phyloP scores from a whole-genome alignment of 2,888 invertebrate genomes.

The Pycnomerus fuliginosus region DNA sequence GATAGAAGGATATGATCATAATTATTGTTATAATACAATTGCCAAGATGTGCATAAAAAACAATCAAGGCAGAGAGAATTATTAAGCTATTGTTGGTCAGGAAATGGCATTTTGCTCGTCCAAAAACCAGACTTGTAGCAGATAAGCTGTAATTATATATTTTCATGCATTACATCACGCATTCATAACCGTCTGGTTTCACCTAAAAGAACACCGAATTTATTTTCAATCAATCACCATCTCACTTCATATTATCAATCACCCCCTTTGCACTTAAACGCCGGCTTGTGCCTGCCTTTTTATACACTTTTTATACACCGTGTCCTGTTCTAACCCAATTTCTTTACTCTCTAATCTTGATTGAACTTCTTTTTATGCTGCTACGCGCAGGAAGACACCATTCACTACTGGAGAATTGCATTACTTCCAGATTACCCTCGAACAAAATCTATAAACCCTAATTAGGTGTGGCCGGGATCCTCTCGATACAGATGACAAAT shows the following conservation, averaged over 20 bases:
- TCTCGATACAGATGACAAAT: too few species aligned
- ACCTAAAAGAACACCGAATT: conserved; percentile 22
- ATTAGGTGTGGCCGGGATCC: too few species aligned
- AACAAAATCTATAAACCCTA: conserved; percentile 20
- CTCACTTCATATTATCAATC: conserved; percentile 36
- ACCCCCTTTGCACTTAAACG: conserved; percentile 35
- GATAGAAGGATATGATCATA: too few species aligned
- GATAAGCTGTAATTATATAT: conserved; percentile 11
- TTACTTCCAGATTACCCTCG: conserved; percentile 8
- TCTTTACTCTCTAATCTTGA: conserved; percentile 36
- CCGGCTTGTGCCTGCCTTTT: conserved; percentile 29
- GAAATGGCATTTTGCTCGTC: conserved; percentile 9
- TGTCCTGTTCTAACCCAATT: conserved; percentile 33
- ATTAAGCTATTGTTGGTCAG: conserved; percentile 9
- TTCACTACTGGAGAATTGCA: conserved; percentile 22
- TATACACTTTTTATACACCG: conserved; percentile 30
- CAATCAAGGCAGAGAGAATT: too few species aligned
- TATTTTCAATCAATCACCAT: conserved; percentile 36
- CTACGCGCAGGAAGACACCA: conserved; percentile 24
- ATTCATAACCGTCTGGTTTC: conserved; percentile 11
- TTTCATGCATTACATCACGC: conserved; percentile 12
- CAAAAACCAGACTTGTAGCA: conserved; percentile 7
- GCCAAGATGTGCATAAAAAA: too few species aligned
- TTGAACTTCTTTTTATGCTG: conserved; percentile 36
- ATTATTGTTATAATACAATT: too few species aligned